A percentile compares a stretch with the other conserved stretches of the same genome.
Evolutionary conservation across 1,140 invertebrate species (phyloP).

Genomic region (Dreissena polymorpha): DNA sequence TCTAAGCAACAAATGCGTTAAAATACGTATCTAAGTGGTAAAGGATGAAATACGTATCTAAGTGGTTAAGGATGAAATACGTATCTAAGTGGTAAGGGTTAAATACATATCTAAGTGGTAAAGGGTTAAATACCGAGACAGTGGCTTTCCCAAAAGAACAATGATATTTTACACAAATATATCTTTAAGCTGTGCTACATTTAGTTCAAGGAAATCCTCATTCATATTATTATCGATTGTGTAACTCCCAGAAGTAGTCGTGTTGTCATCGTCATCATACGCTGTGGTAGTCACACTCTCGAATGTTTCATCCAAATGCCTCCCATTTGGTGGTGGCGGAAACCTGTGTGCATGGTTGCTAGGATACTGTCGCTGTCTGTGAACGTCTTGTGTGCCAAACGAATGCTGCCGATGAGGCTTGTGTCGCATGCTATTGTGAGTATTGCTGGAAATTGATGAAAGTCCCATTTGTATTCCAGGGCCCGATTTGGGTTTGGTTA

Average conservation of each 20-base stretch:
- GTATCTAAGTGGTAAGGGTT: no score
- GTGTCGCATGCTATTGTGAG: conserved; percentile 19
- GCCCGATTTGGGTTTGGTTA: conserved; percentile 31
- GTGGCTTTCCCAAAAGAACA: not conserved
- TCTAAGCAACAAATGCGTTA: no score
- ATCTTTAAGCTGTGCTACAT: conserved; percentile 53
- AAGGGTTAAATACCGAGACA: no score
- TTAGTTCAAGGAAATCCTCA: conserved; percentile 59
- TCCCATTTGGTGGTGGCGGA: conserved; percentile 23
- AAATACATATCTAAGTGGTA: no score
- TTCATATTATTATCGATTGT: conserved; percentile 60
- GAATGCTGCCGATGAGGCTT: conserved; percentile 40
- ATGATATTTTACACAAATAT: conserved; percentile 41
- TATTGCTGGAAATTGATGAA: conserved; percentile 44
- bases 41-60: no score
- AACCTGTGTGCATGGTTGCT: conserved; percentile 16
- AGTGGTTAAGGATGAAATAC: no score
- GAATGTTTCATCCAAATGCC: conserved; percentile 59
- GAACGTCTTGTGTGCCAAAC: conserved; percentile 37
- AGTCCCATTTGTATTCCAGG: conserved; percentile 54
- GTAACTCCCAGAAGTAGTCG: conserved; percentile 67
- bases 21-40: no score
- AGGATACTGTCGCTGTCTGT: conserved; percentile 7
- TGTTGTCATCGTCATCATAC: conserved; percentile 66
- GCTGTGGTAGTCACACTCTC: conserved; percentile 62